Conservation (phyloP, 2,888 invertebrate species). For the Zaprionus lineosus region DNA sequence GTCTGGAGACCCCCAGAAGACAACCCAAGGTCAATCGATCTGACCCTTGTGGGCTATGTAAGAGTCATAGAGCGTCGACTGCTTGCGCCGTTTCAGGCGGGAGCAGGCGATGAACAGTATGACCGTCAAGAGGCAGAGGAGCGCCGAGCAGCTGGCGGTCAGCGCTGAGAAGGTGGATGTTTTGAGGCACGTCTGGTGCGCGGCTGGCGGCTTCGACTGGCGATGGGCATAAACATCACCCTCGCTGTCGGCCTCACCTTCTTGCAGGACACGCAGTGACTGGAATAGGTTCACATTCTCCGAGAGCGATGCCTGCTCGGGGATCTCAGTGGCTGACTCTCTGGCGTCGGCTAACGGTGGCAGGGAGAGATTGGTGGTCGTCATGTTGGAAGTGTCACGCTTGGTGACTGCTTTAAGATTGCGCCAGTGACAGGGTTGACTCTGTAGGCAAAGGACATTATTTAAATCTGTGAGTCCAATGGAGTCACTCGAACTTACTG, state of each 20-base stretch:
- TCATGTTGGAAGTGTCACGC: constrained; percentile 86
- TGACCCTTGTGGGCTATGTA: constrained; percentile 87
- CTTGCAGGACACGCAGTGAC: constrained; percentile 92
- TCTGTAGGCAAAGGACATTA: too few relatives aligned
- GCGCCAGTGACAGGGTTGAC: constrained; percentile 96
- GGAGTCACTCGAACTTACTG: constrained; percentile 85
- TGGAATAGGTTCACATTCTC: constrained; percentile 96
- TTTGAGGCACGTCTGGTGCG: constrained; percentile 86
- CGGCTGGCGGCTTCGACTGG: constrained; percentile 35
- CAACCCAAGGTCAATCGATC: constrained; percentile 83
- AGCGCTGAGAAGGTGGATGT: constrained; percentile 87
- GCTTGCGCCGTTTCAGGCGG: constrained; percentile 86
- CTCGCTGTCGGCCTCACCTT: constrained; percentile 88
- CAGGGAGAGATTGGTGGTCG: constrained; percentile 68
- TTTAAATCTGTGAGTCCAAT: too few relatives aligned
- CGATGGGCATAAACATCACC: constrained; percentile 64
- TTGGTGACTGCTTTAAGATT: constrained; percentile 92
- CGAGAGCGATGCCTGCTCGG: constrained; percentile 85
- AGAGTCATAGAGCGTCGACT: constrained; percentile 83
- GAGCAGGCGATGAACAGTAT: constrained; percentile 90
- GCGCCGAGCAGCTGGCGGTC: constrained; percentile 87
- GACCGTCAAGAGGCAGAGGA: constrained; percentile 88
- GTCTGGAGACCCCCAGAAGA: constrained; percentile 16
- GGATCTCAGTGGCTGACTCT: constrained; percentile 68
- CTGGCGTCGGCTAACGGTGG: constrained; percentile 51